Conservation (phyloP, 2,888 invertebrate species). For the Athrips mouffetella region DNA sequence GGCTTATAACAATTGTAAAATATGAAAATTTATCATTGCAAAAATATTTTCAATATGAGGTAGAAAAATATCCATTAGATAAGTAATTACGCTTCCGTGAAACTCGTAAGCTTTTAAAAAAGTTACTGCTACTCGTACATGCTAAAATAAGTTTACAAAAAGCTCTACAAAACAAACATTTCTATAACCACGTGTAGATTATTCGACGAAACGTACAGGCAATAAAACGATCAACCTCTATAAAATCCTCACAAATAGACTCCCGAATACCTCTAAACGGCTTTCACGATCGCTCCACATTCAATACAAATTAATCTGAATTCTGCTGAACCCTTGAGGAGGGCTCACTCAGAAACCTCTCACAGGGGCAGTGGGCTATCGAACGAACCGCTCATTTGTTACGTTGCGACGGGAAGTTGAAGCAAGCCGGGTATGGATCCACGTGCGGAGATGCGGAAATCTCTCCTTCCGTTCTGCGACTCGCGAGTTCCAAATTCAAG, state of each 20-base stretch:
- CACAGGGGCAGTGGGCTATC: constrained; percentile 78
- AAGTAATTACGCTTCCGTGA: too few species aligned
- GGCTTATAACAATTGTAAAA: too few species aligned
- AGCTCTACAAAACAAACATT: background rate
- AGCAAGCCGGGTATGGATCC: constrained; percentile 54
- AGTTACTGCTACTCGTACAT: too few species aligned
- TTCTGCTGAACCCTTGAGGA: constrained; percentile 65
- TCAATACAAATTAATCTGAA: constrained; percentile 43
- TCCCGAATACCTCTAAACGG: constrained; percentile 13
- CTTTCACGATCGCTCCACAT: constrained; percentile 30
- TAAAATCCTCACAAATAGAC: constrained; percentile 23
- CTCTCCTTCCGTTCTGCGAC: background rate
- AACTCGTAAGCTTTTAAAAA: too few species aligned
- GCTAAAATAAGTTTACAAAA: background rate
- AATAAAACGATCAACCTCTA: constrained; percentile 15
- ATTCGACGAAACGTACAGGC: constrained; percentile 3
- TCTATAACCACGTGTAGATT: background rate
- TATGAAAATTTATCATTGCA: too few species aligned
- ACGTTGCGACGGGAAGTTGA: constrained; percentile 49
- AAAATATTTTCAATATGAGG: too few species aligned
- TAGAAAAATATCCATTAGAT: too few species aligned
- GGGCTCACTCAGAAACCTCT: constrained; percentile 58
- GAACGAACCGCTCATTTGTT: constrained; percentile 73
- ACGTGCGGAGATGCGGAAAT: constrained; percentile 60
- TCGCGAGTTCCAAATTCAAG: too few species aligned